Base-by-base conservation (phyloP, 1,140 invertebrate genomes). In the Drosophila ercepeae region DNA sequence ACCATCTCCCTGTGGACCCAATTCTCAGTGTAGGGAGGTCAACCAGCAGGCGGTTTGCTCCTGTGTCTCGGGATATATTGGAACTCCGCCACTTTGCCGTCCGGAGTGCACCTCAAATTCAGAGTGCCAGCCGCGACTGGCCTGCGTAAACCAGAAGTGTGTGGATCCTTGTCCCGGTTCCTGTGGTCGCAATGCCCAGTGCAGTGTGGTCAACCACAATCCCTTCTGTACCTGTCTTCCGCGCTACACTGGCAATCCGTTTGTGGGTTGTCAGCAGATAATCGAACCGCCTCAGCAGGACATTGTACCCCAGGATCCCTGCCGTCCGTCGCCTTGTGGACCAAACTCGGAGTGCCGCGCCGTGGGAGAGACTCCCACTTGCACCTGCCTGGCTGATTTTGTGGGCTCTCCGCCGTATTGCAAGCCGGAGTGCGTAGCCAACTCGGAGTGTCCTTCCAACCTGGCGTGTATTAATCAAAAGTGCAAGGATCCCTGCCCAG, bases 181-280 rank as follows among this genome's bases (percentile, higher is more conserved):
- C 1, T 96, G 95, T 82, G 95, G 95, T 11, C 83, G 92, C 14
- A 93, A 94, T 75, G 95, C 96, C 1, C 93, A 95, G 73, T 97
- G 96, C 88, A 93, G 92, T 14, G 95, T 95, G 1, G 93, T 94
- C 61, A 94, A 94, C 61, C 95, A 97, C 81, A 94, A 95, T 55
- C 96, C 95, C 29, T 93, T 94, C 51, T 97, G 96, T 72, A 93
- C 93, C n/a, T 97, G 96, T 78, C 93, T 94, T 51, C 91, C 92
- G 45, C 94, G 94, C 51, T 95, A 93, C 60, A 95, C 94, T 11
- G 96, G 96, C 49, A 95, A 97, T 93, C 95, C 96, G 18, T 96
- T 91, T 55, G 68, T 89, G 13, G 89, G 82, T 0, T 91, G 89
- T 23, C 36, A 77, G 93, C 94, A 68, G 94, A 94, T 82, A 93